Evolutionary conservation across 2,888 invertebrate genomes (phyloP), one percentile per base, ranked within the genome.

Genomic region (Uloborus plumipes): DNA sequence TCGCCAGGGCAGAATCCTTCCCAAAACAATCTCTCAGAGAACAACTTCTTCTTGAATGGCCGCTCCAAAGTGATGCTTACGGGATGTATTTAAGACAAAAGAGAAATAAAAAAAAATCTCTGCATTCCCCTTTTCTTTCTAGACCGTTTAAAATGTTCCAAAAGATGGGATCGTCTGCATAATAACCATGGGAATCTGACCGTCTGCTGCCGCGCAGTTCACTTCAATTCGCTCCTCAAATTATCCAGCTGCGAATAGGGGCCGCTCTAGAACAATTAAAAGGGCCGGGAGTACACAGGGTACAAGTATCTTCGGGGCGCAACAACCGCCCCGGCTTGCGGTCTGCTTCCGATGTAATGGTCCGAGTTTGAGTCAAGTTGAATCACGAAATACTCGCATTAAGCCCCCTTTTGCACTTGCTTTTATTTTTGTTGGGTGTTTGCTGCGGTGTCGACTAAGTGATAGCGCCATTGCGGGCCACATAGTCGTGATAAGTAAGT

Each of bases 351-450:
- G 61, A 74, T 77, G 62, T 78, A 78, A 78, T 78, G 78, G 78
- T 78, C 72, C 53, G 51, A 79, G 73, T 78, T 78, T 70, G 65
- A 78, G 78, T 78, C 79, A 73, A 69, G 61, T 72, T 78, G 66
- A 51, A 47, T 72, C 79, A 79, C 79, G 79, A 55, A 73, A 79
- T 61, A 67, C 62, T 67, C 79, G 55, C 79, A 79, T 79, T 79
- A 79, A 65, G 73, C 51, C 66, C 64, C 55, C 70, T 64, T 77
- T 77, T 64, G 62, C 76, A 71, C 70, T 77, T 64, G 61, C 50
- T 77, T 69, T 70, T 77, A 50, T 77, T 70, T 31, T 31, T 51
- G 67, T 62, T 39, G 39, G 15, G 58, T 20, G 66, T 31, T n/a
- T 55, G 15, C 11, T 3, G 72, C 47, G 7, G 15, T 11, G 58